Evolutionary conservation across 92 coral and sea anemone genomes (phyloP).

Genomic region (Actinostola sp.): DNA sequence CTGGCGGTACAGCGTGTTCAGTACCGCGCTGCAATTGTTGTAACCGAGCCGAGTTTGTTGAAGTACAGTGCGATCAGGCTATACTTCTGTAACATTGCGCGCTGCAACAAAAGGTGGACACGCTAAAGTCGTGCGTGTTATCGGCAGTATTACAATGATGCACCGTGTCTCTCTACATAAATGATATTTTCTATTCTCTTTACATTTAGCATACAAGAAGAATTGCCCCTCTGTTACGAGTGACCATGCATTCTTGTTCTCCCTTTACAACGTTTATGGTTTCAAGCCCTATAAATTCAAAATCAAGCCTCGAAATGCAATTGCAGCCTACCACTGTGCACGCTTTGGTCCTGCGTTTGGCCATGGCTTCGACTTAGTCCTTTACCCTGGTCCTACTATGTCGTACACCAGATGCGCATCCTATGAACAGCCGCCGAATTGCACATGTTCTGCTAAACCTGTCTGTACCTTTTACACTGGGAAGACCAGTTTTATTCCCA

Average conservation of each 20-base stretch:
- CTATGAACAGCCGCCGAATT: slow-evolving; percentile 15
- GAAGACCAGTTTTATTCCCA: background rate
- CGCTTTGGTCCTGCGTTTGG: slow-evolving; percentile 17
- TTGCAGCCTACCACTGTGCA: slow-evolving; percentile 6
- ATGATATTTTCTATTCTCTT: background rate
- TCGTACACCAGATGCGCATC: slow-evolving; percentile 9
- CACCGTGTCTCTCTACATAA: too few species aligned
- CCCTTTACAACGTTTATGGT: slow-evolving; percentile 14
- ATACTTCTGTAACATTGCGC: too few species aligned
- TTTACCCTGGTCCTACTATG: background rate
- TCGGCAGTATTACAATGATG: too few species aligned
- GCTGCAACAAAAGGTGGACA: too few species aligned
- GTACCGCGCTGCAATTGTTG: too few species aligned
- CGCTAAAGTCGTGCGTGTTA: too few species aligned
- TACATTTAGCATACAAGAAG: background rate
- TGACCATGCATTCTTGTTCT: slow-evolving; percentile 19
- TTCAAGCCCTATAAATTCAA: slow-evolving; percentile 7
- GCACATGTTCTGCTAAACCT: background rate
- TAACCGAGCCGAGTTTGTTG: too few species aligned
- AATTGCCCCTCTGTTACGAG: background rate
- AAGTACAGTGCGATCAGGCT: too few species aligned
- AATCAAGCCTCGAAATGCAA: background rate
- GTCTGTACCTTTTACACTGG: slow-evolving; percentile 22
- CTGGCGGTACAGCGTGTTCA: too few species aligned
- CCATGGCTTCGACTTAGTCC: background rate